phyloP scores from a whole-genome alignment of 2,888 invertebrate species.

The Gryllus longicercus region DNA sequence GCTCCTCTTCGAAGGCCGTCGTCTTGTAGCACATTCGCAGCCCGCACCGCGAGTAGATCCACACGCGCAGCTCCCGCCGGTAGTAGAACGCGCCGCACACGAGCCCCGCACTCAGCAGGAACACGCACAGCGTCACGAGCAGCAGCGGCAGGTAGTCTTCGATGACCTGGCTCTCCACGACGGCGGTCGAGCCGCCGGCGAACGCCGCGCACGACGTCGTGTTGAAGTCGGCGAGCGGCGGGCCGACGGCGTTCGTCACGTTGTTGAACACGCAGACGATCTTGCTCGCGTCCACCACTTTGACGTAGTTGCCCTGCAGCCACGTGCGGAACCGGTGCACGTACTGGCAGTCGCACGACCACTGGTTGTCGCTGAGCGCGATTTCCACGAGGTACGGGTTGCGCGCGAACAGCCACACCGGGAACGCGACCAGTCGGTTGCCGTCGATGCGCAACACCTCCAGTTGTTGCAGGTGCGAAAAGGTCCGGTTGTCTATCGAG shows the following conservation, averaged over 20 bases:
- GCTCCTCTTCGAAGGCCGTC: conserved; percentile 73
- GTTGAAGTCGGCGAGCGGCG: conserved; percentile 72
- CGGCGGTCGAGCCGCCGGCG: conserved; percentile 62
- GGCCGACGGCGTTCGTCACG: conserved; percentile 65
- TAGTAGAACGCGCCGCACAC: conserved; percentile 78
- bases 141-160: conserved; percentile 78
- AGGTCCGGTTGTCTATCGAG: conserved; percentile 81
- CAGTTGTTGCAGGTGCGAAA: conserved; percentile 72
- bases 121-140: conserved; percentile 72
- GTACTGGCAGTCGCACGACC: conserved; percentile 89
- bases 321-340: conserved; percentile 75
- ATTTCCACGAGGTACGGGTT: conserved; percentile 87
- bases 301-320: conserved; percentile 72
- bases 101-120: conserved; percentile 70
- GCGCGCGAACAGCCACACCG: conserved; percentile 78
- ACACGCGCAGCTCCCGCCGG: conserved; percentile 75
- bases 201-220: conserved; percentile 71
- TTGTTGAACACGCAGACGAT: conserved; percentile 75
- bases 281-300: conserved; percentile 73
- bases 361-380: conserved; percentile 77
- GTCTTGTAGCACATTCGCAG: conserved; percentile 82
- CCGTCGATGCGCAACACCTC: conserved; percentile 81
- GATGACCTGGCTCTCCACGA: conserved; percentile 69
- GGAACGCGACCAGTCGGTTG: conserved; percentile 76
- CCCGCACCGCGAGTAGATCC: conserved; percentile 83